Evolutionary conservation across 2,888 invertebrate genomes (phyloP), one percentile per base, ranked within the genome.

Genomic region (Frankliniella intonsa): DNA sequence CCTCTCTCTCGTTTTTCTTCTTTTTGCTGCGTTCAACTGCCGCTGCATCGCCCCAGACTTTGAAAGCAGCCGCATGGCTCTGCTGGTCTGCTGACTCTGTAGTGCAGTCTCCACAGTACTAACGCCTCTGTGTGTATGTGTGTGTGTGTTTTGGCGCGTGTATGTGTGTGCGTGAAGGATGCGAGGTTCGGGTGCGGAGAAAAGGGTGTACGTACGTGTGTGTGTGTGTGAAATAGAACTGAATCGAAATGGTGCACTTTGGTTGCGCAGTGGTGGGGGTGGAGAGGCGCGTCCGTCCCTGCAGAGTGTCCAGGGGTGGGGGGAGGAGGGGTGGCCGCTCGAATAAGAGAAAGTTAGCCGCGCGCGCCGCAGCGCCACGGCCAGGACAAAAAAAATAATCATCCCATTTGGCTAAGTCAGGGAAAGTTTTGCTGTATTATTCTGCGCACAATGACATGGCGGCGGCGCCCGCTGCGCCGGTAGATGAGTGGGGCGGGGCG

Each of bases 231-330:
- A 76, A 76, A 76, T 76, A 76, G 69, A 76, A 76, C 25, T 22
- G 69, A 76, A 76, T 76, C 69, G 69, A 76, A 76, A 76, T 76
- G 69, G 22, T 76, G 69, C 69, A 76, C 69, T 76, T 76, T 76
- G 25, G 69, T 7, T 22, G 25, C 1, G 25, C 69, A 22, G 69
- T 38, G 2, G 38, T 5, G 38, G 38, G 38, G 38, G 38, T 38
- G 2, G 38, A 38, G 38, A 38, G 38, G 38, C 38, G 38, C 38
- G 38, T 38, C 38, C 55, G 55, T 19, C 55, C 0, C 55, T 14
- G 55, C 55, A 19, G 14, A 55, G 38, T 5, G 38, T 38, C 38
- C 38, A 55, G 3, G 55, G 55, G 55, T 2, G 1, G 55, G 55
- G 55, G 55, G 55, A 55, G 55, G 55, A 38, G n/a, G n/a, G n/a